These are phyloP conservation scores for Megatriorchis doriae DNA, from an alignment of 2,113 vertebrate species.

Conservation along the genomic window DNA sequence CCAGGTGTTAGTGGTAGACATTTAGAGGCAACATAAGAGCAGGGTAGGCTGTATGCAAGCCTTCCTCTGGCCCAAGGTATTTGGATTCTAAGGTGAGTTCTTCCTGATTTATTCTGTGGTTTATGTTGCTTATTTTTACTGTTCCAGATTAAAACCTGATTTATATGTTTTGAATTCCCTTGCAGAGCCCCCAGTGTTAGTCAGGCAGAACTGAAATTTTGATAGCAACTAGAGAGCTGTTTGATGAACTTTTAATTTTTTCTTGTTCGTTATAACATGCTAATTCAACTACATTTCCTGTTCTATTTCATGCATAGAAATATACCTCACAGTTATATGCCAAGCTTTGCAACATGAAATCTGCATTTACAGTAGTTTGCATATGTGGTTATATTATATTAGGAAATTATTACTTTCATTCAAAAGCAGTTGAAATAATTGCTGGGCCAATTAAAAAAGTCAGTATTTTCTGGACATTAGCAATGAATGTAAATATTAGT, in stretches of 20 bases:
- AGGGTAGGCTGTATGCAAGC: accelerated
- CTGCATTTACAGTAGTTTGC: background rate
- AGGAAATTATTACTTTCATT: background rate
- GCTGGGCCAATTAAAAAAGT: background rate
- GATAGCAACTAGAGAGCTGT: background rate
- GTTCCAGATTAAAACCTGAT: background rate
- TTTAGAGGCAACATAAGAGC: background rate
- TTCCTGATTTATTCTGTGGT: background rate
- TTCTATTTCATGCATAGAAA: background rate
- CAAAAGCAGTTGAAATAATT: background rate
- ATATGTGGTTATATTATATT: background rate
- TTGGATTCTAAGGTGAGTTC: background rate
- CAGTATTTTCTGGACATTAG: background rate
- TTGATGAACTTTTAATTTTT: background rate
- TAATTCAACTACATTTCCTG: background rate
- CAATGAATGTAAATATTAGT: background rate
- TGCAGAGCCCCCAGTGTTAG: background rate
- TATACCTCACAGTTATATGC: background rate
- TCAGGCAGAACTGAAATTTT: background rate
- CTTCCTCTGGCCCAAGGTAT: accelerated
- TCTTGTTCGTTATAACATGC: background rate
- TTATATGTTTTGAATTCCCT: background rate
- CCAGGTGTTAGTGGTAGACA: background rate
- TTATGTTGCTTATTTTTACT: background rate
- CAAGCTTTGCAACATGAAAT: background rate